Percentiles rank a stretch among this genome's conserved stretches.
Evolutionary conservation across 2,888 invertebrate genomes (phyloP).

Genomic region (Andrena trimmerana): DNA sequence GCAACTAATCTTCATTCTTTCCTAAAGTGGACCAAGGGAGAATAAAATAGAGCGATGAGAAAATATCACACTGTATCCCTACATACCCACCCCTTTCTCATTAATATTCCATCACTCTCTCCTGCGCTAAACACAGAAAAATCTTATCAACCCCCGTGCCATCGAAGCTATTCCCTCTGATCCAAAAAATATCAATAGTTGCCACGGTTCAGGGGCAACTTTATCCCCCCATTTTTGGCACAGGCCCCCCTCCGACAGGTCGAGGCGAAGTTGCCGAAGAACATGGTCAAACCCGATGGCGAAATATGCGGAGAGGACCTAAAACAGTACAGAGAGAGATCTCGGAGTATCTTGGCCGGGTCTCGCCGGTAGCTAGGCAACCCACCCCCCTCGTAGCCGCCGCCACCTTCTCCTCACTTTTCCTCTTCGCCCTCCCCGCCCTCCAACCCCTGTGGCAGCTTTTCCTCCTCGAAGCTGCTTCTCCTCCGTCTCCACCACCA

Average conservation of each 20-base stretch:
- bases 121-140: background rate
- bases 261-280: conserved; percentile 44
- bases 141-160: conserved; percentile 20
- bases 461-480: conserved; percentile 64
- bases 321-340: conserved; percentile 76
- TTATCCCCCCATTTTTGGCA: background rate
- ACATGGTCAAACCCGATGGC: conserved; percentile 68
- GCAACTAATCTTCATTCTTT: background rate
- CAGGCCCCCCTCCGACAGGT: background rate
- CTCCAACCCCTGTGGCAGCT: conserved; percentile 38
- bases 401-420: conserved; percentile 71
- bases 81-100: background rate
- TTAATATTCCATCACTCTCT: background rate
- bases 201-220: background rate
- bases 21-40: background rate
- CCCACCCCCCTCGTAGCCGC: conserved; percentile 75
- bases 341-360: conserved; percentile 85
- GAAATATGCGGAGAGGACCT: conserved; percentile 69
- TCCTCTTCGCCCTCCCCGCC: conserved; percentile 51
- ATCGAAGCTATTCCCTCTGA: background rate
- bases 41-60: too few relatives aligned
- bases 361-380: conserved; percentile 85
- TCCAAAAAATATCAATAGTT: background rate
- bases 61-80: background rate
- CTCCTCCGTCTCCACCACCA: conserved; percentile 65